A percentile compares a stretch with the other conserved stretches of the same genome.
These are phyloP conservation scores for Lepilemur ruficaudatus DNA, from an alignment of 2,797 vertebrate genomes.

Conservation along the genomic window DNA sequence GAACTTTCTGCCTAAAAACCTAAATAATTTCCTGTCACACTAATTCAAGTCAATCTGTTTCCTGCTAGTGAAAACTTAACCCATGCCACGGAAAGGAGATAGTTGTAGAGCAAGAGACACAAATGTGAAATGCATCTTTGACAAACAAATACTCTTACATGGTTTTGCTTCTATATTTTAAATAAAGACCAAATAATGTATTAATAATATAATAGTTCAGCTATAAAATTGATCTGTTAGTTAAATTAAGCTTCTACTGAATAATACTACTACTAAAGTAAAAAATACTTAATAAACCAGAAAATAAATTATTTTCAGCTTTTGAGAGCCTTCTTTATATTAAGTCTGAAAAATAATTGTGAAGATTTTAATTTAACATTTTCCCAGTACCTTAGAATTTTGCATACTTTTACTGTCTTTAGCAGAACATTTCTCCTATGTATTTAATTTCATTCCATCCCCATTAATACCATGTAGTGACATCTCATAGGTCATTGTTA, in stretches of 20 bases:
- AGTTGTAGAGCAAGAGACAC: not conserved
- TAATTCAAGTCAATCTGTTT: not conserved
- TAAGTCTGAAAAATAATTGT: not conserved
- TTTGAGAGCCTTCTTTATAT: not conserved
- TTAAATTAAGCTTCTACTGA: not conserved
- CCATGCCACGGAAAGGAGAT: not conserved
- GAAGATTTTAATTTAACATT: not conserved
- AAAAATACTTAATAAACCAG: not conserved
- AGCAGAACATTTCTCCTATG: not conserved
- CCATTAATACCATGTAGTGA: not conserved
- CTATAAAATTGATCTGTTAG: not conserved
- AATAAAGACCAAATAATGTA: not conserved
- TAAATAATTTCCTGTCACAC: not conserved
- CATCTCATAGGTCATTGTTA: constrained; percentile 9
- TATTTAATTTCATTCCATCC: not conserved
- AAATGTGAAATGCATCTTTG: not conserved
- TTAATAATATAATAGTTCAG: not conserved
- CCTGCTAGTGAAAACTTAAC: not conserved
- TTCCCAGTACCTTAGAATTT: not conserved
- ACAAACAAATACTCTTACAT: not conserved
- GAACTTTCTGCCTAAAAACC: not conserved
- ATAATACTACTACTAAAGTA: not conserved
- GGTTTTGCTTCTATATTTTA: not conserved
- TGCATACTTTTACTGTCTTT: not conserved
- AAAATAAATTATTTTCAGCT: constrained; percentile 6